These are phyloP conservation scores for Hydrochoerus hydrochaeris DNA, from an alignment of 2,113 vertebrate genomes.

Conservation along the genomic window DNA sequence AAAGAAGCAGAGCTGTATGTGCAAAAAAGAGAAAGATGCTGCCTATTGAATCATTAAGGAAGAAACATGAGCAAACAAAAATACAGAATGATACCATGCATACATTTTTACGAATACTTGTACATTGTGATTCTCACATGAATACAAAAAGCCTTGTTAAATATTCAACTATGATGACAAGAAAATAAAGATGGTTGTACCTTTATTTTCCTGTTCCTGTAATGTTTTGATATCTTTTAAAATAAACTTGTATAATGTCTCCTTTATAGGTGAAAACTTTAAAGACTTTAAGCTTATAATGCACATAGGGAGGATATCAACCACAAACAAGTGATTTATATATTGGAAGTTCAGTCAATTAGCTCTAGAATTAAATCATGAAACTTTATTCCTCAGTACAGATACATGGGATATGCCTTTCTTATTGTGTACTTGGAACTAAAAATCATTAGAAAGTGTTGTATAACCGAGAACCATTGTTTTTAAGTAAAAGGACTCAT, in stretches of 20 bases:
- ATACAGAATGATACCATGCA: not conserved
- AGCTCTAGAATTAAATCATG: slow-evolving; percentile 1
- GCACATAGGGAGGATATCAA: not conserved
- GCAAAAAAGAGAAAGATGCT: not conserved
- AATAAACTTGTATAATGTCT: not conserved
- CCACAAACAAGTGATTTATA: not conserved
- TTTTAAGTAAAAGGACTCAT: not conserved
- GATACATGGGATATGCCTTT: not conserved
- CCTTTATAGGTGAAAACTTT: not conserved
- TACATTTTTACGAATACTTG: not conserved
- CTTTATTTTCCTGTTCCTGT: not conserved
- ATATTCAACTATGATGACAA: not conserved
- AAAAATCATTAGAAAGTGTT: not conserved
- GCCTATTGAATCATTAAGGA: not conserved
- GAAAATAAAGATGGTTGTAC: not conserved
- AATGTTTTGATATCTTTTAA: not conserved
- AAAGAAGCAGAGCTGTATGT: not conserved
- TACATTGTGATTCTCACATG: not conserved
- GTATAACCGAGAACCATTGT: not conserved
- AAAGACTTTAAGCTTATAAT: not conserved
- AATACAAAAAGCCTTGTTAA: not conserved
- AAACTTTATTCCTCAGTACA: not conserved
- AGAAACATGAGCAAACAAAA: not conserved
- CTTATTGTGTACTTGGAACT: not conserved
- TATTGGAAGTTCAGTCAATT: not conserved